Percentiles rank a stretch among this genome's conserved stretches.
phyloP scores from a whole-genome alignment of 2,113 vertebrate species.

The Cinclus cinclus region DNA sequence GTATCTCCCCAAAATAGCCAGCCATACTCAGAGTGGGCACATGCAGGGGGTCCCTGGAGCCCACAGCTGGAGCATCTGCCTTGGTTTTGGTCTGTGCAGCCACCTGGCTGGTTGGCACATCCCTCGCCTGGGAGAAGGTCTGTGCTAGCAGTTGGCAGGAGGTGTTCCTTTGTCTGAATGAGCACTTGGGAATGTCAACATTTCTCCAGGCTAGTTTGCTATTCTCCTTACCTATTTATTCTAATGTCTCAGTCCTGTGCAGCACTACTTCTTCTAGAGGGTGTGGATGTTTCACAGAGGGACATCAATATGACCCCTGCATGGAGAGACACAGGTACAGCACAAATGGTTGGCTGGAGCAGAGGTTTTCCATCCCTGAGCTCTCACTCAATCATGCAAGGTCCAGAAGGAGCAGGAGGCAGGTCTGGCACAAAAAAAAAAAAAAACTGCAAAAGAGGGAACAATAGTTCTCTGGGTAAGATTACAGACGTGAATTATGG shows the following conservation, averaged over 20 bases:
- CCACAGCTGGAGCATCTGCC: neutral
- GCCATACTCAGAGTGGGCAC: accelerated
- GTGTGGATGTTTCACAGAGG: neutral
- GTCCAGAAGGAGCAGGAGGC: neutral
- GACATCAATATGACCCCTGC: neutral
- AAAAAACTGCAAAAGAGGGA: neutral
- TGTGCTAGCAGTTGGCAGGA: neutral
- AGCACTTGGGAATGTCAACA: neutral
- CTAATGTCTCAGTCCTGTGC: neutral
- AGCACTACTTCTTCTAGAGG: neutral
- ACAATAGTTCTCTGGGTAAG: neutral
- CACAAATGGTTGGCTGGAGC: accelerated
- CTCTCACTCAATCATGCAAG: neutral
- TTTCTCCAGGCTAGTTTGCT: neutral
- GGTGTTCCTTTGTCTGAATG: neutral
- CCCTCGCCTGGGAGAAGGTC: neutral
- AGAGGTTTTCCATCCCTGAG: neutral
- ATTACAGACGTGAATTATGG: neutral
- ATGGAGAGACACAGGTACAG: neutral
- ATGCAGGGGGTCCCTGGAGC: accelerated
- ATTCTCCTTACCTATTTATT: neutral
- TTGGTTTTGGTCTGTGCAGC: neutral
- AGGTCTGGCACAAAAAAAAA: neutral
- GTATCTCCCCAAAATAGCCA: neutral
- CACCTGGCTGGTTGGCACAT: accelerated